Base-by-base conservation (phyloP, 1,140 invertebrate genomes). In the Euura saliciscinereae region DNA sequence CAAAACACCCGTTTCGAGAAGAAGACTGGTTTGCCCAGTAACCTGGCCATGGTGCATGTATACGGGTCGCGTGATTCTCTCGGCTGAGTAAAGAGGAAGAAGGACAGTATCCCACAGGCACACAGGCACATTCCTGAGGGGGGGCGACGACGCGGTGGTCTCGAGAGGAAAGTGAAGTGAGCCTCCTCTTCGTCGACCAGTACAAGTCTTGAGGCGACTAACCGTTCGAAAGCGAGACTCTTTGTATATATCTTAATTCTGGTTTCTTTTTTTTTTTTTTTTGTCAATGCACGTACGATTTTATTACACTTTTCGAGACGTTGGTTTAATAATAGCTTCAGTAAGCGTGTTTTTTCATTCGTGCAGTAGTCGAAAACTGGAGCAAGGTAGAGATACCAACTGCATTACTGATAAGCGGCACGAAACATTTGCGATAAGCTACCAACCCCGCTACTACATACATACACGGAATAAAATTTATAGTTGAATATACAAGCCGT, bases 11-110 rank as follows among this genome's bases (percentile, higher is more conserved):
- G 42, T 6, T 28, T 28, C 28, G 51, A 11, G 10, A 67, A 28
- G 70, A 70, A 82, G 82, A 80, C 80, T 81, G 79, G 81, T 79
- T 83, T 78, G 83, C 81, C 81, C 79, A 83, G 81, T 83, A 83
- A 84, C 83, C 82, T 82, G 78, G 77, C 76, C 73, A 70, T 75
- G 66, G 71, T 74, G 66, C 75, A 74, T 71, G 51, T 43, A 76
- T 71, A 75, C 75, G 73, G 74, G 43, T 67, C 8, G 28, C 28
- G 28, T 44, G 66, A 67, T 28, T 67, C 4, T 28, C 66, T 44
- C 43, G 66, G 7, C 11, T 11, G n/a, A 42, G 4, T 28, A 42
- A 2, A 10, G 75, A 74, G 73, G 72, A 76, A 51, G 71, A 11
- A 67, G 43, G 6, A 59, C 28, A 59, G 51, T 8, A 59, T 59